phyloP scores from a whole-genome alignment of 2,113 vertebrate genomes.

The Lucifuga dentata region DNA sequence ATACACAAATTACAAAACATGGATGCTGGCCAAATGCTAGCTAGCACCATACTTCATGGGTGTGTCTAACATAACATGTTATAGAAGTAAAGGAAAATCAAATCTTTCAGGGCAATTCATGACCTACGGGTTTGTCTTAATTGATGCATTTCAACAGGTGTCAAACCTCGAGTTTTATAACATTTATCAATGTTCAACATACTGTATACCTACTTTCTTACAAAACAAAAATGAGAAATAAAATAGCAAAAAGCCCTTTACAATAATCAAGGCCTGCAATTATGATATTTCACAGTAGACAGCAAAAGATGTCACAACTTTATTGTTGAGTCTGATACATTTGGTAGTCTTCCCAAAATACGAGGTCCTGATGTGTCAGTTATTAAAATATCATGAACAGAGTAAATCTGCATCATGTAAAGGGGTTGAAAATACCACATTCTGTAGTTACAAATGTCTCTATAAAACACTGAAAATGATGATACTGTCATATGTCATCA shows the following conservation, averaged over 20 bases:
- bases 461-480: constrained; percentile 63
- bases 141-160: too few relatives aligned
- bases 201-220: too few relatives aligned
- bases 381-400: constrained; percentile 52
- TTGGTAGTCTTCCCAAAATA: constrained; percentile 46
- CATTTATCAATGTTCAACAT: too few relatives aligned
- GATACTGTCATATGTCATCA: constrained; percentile 38
- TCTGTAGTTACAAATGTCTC: constrained; percentile 68
- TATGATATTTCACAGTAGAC: constrained; percentile 37
- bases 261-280: constrained; percentile 3
- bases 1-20: too few relatives aligned
- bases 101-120: too few relatives aligned
- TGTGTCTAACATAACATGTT: too few relatives aligned
- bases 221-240: too few relatives aligned
- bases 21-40: too few relatives aligned
- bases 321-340: constrained; percentile 62
- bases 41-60: too few relatives aligned
- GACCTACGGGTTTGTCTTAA: too few relatives aligned
- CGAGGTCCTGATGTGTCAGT: constrained; percentile 37
- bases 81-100: too few relatives aligned
- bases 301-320: constrained; percentile 56
- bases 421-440: constrained; percentile 66
- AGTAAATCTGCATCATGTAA: constrained; percentile 57
- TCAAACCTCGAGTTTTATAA: too few relatives aligned
- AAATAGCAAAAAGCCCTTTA: neutral